Conservation (phyloP, 1,140 invertebrate species). For the Drosophila repleta region DNA sequence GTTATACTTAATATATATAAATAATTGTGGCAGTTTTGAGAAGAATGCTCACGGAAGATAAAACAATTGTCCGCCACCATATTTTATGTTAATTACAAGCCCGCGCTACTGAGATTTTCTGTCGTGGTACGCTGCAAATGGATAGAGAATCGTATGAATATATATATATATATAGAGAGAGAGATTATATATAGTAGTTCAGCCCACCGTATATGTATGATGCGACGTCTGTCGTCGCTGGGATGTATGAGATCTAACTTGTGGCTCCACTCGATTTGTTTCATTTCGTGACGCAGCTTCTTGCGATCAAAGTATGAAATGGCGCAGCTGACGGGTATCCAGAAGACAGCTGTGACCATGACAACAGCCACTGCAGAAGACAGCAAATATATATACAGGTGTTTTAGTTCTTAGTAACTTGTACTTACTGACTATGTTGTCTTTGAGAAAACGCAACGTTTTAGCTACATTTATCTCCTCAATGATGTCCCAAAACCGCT, state of each 20-base stretch:
- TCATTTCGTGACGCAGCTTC: conserved; percentile 86
- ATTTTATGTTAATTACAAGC: conserved; percentile 68
- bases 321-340: conserved; percentile 94
- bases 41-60: conserved; percentile 71
- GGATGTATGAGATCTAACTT: conserved; percentile 87
- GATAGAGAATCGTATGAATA: not conserved
- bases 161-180: conserved; percentile 3
- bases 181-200: not conserved
- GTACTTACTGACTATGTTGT: conserved; percentile 92
- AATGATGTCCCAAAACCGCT: conserved; percentile 98
- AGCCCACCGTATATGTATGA: conserved; percentile 86
- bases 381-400: not conserved
- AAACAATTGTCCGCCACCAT: conserved; percentile 38
- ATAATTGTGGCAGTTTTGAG: conserved; percentile 73
- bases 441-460: conserved; percentile 92
- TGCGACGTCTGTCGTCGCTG: conserved; percentile 86
- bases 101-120: conserved; percentile 82
- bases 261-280: conserved; percentile 86
- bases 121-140: conserved; percentile 79
- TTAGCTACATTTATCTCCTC: conserved; percentile 98
- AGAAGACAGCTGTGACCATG: conserved; percentile 93
- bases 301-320: conserved; percentile 92
- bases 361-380: conserved; percentile 88
- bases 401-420: not conserved
- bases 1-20: conserved; percentile 65